These are phyloP conservation scores for Hyperoplus lanceolatus DNA, from an alignment of 2,797 vertebrate genomes.

Conservation along the genomic window DNA sequence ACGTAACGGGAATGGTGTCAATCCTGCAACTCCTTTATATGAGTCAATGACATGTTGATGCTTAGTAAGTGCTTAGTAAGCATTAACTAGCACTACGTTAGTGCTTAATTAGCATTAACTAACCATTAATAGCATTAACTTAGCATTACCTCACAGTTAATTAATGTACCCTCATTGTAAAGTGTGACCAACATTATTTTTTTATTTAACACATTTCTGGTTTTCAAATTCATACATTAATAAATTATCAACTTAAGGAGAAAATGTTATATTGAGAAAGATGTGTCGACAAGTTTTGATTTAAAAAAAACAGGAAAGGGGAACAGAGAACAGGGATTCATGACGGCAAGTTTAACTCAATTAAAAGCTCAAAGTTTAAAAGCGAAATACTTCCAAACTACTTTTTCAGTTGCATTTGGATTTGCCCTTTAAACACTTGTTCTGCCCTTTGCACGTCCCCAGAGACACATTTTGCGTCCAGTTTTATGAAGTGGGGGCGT, in stretches of 20 bases:
- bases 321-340: background rate
- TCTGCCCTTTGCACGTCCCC: conserved; percentile 8
- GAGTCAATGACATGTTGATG: too few species aligned
- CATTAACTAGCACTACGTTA: background rate
- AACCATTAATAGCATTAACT: too few species aligned
- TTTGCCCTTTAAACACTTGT: conserved; percentile 10
- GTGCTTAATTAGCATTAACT: background rate
- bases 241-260: background rate
- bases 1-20: background rate
- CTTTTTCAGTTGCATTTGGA: conserved; percentile 24
- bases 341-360: conserved; percentile 24
- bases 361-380: background rate
- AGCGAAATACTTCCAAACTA: conserved; percentile 22
- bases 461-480: conserved; percentile 22
- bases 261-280: background rate
- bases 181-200: too few species aligned
- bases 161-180: too few species aligned
- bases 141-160: too few species aligned
- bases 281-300: background rate
- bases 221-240: background rate
- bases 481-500: conserved; percentile 21
- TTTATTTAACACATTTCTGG: background rate
- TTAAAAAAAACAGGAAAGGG: background rate
- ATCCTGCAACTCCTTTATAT: too few species aligned
- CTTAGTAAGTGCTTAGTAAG: too few species aligned